Evolutionary conservation across 2,113 vertebrate species (phyloP).

Genomic region (Grantiella picta): DNA sequence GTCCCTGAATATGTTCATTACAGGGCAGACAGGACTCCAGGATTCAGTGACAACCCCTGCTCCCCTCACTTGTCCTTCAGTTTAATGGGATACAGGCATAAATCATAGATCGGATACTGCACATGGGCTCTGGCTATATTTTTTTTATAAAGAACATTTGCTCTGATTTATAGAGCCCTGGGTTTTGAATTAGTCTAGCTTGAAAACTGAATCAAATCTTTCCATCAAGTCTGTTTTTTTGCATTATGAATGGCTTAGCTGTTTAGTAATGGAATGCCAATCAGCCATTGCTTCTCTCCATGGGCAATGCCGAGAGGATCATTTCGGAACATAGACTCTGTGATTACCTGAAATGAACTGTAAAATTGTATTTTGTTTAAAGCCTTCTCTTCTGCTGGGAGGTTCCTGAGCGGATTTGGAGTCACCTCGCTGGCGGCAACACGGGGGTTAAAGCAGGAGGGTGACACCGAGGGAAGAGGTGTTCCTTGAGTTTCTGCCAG

Average conservation of each 20-base stretch:
- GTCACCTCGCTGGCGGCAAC: fast-evolving
- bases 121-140: constrained; percentile 34
- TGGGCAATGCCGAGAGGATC: constrained; percentile 50
- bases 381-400: constrained; percentile 30
- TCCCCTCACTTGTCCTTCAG: constrained; percentile 51
- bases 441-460: background rate
- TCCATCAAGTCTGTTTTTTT: constrained; percentile 55
- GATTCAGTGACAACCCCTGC: background rate
- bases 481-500: background rate
- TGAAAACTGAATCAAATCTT: constrained; percentile 66
- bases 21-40: background rate
- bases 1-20: background rate
- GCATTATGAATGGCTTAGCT: constrained; percentile 58
- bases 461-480: background rate
- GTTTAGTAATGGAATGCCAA: constrained; percentile 47
- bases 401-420: background rate
- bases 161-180: constrained; percentile 65
- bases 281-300: constrained; percentile 43
- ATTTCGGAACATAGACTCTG: constrained; percentile 53
- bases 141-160: constrained; percentile 69
- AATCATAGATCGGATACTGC: constrained; percentile 54
- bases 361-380: constrained; percentile 75
- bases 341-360: constrained; percentile 77
- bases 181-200: constrained; percentile 65
- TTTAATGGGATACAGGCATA: constrained; percentile 49